These are phyloP conservation scores for Brenthis ino DNA, from an alignment of 2,888 invertebrate species.

Conservation along the genomic window DNA sequence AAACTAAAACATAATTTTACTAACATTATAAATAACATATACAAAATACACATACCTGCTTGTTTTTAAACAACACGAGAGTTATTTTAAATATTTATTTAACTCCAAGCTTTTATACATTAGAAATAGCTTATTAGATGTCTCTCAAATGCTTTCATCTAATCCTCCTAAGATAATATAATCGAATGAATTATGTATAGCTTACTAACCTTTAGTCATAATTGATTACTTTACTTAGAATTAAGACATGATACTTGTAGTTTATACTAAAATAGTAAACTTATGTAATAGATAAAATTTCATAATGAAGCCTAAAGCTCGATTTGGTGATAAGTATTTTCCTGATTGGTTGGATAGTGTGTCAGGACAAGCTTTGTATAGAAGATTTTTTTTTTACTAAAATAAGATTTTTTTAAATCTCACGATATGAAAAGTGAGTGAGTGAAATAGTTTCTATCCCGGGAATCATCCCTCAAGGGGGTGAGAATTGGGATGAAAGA, in stretches of 20 bases:
- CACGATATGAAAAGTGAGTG: too few relatives aligned
- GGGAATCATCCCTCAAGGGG: too few relatives aligned
- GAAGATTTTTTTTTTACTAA: too few relatives aligned
- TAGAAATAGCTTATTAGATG: slow-evolving; percentile 3
- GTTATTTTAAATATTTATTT: background rate
- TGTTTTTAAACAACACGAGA: background rate
- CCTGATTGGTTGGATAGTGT: too few relatives aligned
- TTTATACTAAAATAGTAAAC: background rate
- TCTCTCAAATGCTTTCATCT: slow-evolving; percentile 9
- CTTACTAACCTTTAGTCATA: slow-evolving; percentile 7
- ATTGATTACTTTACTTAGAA: slow-evolving; percentile 11
- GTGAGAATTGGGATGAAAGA: too few relatives aligned
- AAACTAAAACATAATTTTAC: too few relatives aligned
- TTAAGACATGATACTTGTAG: background rate
- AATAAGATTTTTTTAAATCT: too few relatives aligned
- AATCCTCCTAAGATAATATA: background rate
- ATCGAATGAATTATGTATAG: slow-evolving; percentile 11
- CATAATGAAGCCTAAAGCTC: too few relatives aligned
- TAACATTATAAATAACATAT: background rate
- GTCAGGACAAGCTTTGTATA: too few relatives aligned
- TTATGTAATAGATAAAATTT: too few relatives aligned
- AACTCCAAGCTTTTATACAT: background rate
- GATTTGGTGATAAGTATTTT: too few relatives aligned
- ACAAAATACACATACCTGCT: background rate
- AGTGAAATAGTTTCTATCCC: too few relatives aligned